Percentiles rank a stretch among this genome's conserved stretches.
Evolutionary conservation across 1,140 invertebrate species (phyloP).

Genomic region (Drosophila mojavensis): DNA sequence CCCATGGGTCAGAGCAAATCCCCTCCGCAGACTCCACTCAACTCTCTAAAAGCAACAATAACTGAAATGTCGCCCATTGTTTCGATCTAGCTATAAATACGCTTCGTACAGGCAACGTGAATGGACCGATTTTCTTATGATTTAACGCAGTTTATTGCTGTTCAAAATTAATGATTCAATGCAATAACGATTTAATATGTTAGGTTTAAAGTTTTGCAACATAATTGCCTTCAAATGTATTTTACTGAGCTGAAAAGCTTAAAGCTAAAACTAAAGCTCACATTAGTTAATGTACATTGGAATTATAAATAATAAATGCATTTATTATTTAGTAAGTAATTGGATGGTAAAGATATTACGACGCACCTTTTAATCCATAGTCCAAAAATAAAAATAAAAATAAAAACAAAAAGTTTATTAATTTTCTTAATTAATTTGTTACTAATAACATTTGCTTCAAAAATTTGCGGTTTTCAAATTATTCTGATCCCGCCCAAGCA

Average conservation of each 20-base stretch:
- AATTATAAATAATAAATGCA: no score
- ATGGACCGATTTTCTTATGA: slow-evolving; percentile 28
- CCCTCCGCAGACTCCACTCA: not conserved
- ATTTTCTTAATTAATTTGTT: no score
- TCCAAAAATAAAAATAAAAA: no score
- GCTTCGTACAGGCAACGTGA: slow-evolving; percentile 1
- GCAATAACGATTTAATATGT: slow-evolving; percentile 1
- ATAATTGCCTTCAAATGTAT: not conserved
- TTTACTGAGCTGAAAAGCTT: not conserved
- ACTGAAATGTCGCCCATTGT: slow-evolving; percentile 65
- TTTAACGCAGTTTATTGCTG: slow-evolving; percentile 39
- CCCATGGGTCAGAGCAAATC: slow-evolving; percentile 46
- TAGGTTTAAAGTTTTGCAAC: not conserved
- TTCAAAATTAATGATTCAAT: slow-evolving; percentile 35
- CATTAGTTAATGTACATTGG: no score
- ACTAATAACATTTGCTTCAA: no score
- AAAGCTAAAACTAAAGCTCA: no score
- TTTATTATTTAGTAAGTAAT: no score
- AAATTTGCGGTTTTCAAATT: no score
- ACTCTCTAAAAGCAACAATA: slow-evolving; percentile 18
- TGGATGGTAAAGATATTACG: no score
- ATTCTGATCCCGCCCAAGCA: no score
- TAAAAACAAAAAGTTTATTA: no score
- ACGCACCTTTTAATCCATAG: no score
- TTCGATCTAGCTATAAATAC: slow-evolving; percentile 33